Evolutionary conservation across 2,888 invertebrate species (phyloP).

Genomic region (Empis stercorea): DNA sequence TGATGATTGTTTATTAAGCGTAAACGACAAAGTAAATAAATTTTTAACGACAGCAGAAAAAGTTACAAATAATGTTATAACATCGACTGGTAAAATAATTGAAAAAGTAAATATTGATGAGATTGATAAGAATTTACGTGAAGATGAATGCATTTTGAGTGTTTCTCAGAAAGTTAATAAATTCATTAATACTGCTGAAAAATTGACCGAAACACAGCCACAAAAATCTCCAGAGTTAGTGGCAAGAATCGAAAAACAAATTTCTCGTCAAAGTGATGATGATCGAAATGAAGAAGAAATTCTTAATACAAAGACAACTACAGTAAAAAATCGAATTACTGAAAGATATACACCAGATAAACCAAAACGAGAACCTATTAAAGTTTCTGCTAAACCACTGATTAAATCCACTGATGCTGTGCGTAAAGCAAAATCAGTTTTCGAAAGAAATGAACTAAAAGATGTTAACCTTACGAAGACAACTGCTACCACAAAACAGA

Average conservation of each 20-base stretch:
- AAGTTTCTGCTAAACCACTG: constrained; percentile 16
- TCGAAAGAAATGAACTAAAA: constrained; percentile 43
- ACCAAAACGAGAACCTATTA: constrained; percentile 3
- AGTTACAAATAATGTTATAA: constrained; percentile 34
- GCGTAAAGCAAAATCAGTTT: constrained; percentile 54
- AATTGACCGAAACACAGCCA: constrained; percentile 33
- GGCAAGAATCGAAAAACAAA: constrained; percentile 33
- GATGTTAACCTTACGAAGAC: constrained; percentile 17
- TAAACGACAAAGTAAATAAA: constrained; percentile 51
- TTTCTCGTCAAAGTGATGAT: constrained; percentile 25
- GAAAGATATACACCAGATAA: constrained; percentile 11
- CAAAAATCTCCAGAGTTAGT: constrained; percentile 39
- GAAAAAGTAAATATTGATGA: constrained; percentile 42
- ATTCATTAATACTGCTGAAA: constrained; percentile 48
- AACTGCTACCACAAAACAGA: constrained; percentile 25
- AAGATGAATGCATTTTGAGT: constrained; percentile 47
- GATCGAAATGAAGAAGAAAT: constrained; percentile 18
- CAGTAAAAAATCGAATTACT: constrained; percentile 7
- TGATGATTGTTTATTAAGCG: constrained; percentile 46
- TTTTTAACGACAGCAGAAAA: constrained; percentile 50
- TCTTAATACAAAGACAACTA: not conserved
- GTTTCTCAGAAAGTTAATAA: constrained; percentile 54
- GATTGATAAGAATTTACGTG: constrained; percentile 43
- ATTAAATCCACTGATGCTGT: constrained; percentile 51
- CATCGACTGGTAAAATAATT: constrained; percentile 19